Base-by-base conservation (phyloP, 1,140 invertebrate species). In the Chlorops oryzae region DNA sequence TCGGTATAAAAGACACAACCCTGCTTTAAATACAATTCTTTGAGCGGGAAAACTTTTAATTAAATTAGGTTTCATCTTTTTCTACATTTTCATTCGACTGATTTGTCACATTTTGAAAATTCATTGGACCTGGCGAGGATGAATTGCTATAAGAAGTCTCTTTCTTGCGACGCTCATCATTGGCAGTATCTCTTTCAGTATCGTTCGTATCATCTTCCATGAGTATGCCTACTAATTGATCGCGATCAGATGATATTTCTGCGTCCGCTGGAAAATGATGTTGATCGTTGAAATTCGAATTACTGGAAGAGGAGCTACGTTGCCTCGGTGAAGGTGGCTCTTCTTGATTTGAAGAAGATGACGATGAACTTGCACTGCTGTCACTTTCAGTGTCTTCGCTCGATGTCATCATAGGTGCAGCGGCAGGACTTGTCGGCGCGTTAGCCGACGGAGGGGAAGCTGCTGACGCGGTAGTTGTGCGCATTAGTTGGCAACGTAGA, bases 361-460 rank as follows among this genome's bases (percentile, higher is more conserved):
- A 65, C 13, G 47, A 61, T 1, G 67, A 69, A 21, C 63, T 68
- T 10, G 63, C 52, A 41, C 64, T 68, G 52, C 67, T 70, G 47
- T 70, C 67, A 52, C 67, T 70, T 54, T 70, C 67, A 50, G 67
- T 70, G 24, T 70, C 67, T 42, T 70, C 67, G 48, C 67, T 70
- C 4, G 66, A 63, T 3, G 66, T 69, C 39, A 66, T 65, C 66
- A 70, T 70, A 1, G 62, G 60, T 5, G 66, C 69, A 5, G 66
- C 62, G 5, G 51, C 62, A 10, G 62, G 54, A 34, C 62, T 58
- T 3, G 61, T 69, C 3, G 65, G 65, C 1, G 63, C 65, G 3
- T 63, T 52, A 20, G 65, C 65, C 2, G 65, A 69, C 1, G 65
- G 65, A 2, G 65, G 65, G 9, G 65, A 69, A 1, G 65, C 65